phyloP scores from a whole-genome alignment of 2,113 vertebrate species.

The Delphinapterus leucas region DNA sequence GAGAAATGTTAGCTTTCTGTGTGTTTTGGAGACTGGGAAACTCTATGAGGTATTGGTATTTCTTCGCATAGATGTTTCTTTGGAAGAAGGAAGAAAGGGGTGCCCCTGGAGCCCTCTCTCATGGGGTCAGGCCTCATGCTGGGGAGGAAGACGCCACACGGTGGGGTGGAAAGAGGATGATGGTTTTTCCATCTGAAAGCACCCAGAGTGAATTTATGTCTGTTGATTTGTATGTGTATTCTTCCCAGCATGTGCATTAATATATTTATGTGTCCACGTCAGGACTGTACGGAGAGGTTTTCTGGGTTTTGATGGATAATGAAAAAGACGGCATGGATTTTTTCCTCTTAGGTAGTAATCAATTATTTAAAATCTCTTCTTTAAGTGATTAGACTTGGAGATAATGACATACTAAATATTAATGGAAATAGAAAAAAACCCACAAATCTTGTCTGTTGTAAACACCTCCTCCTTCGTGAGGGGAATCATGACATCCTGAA shows the following conservation, averaged over 20 bases:
- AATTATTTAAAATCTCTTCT: constrained; percentile 63
- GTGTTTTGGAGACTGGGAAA: not conserved
- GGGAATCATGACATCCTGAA: not conserved
- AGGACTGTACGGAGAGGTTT: not conserved
- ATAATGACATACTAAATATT: constrained; percentile 39
- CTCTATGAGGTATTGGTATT: not conserved
- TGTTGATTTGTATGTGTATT: not conserved
- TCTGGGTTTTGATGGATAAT: not conserved
- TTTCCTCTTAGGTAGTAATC: constrained; percentile 44
- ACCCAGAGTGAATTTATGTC: not conserved
- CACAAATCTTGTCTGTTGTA: not conserved
- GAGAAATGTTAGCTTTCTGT: not conserved
- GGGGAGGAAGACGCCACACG: fast-evolving
- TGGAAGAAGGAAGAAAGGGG: not conserved
- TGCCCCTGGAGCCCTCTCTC: not conserved
- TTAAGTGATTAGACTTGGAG: constrained; percentile 40
- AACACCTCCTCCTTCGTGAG: not conserved
- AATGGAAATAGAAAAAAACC: not conserved
- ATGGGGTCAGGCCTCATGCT: not conserved
- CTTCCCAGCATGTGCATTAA: not conserved
- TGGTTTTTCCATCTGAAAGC: not conserved
- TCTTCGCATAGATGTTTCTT: not conserved
- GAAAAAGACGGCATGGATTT: not conserved
- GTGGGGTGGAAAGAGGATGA: not conserved
- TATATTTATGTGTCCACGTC: not conserved